These are phyloP conservation scores for Phrixothrix hirtus DNA, from an alignment of 2,888 invertebrate genomes.

Conservation along the genomic window DNA sequence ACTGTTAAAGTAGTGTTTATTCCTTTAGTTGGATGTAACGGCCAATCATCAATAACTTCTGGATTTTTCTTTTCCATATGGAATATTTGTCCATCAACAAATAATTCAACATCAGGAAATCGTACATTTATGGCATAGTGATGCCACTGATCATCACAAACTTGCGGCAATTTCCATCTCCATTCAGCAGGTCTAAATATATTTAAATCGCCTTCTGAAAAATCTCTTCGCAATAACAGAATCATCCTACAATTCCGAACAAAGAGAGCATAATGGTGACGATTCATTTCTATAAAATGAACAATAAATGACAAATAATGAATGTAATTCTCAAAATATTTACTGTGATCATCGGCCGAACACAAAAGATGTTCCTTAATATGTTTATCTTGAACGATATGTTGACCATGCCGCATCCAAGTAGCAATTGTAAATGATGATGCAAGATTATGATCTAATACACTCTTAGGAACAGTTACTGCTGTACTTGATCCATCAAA, in stretches of 20 bases:
- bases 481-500: constrained; percentile 93
- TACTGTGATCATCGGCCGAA: constrained; percentile 96
- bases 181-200: constrained; percentile 98
- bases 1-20: constrained; percentile 91
- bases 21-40: constrained; percentile 92
- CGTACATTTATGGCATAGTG: constrained; percentile 94
- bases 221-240: constrained; percentile 84
- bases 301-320: neutral
- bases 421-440: constrained; percentile 88
- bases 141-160: constrained; percentile 98
- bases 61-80: constrained; percentile 75
- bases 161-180: constrained; percentile 95
- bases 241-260: constrained; percentile 96
- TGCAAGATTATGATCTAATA: constrained; percentile 76
- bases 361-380: constrained; percentile 96
- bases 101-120: constrained; percentile 87
- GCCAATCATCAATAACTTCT: constrained; percentile 99
- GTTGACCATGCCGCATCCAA: constrained; percentile 91
- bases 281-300: constrained; percentile 86
- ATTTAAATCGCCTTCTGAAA: constrained; percentile 89
- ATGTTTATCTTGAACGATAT: constrained; percentile 80
- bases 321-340: no score
- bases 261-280: constrained; percentile 97
- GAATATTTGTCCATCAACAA: constrained; percentile 82
- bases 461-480: constrained; percentile 76